Evolutionary conservation across 2,797 vertebrate species (phyloP).

Genomic region (Eulemur albifrons): DNA sequence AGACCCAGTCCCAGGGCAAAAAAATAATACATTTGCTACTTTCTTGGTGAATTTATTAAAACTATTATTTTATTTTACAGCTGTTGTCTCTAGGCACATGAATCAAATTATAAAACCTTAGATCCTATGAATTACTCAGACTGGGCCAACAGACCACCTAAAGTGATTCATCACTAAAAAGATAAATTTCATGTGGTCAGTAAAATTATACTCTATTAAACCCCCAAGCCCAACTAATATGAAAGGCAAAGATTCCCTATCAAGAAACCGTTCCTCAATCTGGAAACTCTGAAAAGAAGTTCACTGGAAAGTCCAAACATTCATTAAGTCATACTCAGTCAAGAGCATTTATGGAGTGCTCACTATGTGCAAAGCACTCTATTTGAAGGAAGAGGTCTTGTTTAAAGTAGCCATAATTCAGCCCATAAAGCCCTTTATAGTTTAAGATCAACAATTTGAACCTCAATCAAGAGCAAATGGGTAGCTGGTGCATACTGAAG

Average conservation of each 20-base stretch:
- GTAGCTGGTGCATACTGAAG: not conserved
- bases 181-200: not conserved
- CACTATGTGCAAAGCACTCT: conserved; percentile 60
- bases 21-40: not conserved
- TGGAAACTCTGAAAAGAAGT: conserved; percentile 36
- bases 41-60: conserved; percentile 42
- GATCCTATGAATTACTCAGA: not conserved
- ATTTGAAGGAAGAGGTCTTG: conserved; percentile 54
- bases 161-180: conserved; percentile 29
- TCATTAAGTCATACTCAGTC: not conserved
- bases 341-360: conserved; percentile 54
- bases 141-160: conserved; percentile 7
- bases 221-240: not conserved
- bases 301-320: not conserved
- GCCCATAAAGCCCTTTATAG: conserved; percentile 53
- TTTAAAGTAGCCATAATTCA: conserved; percentile 62
- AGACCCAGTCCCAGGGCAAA: not conserved
- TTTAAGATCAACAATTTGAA: conserved; percentile 64
- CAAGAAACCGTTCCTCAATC: not conserved
- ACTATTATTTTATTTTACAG: conserved; percentile 25
- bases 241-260: conserved; percentile 14
- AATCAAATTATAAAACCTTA: conserved; percentile 28
- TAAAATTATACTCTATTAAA: conserved; percentile 12
- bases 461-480: conserved; percentile 45
- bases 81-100: not conserved